These are phyloP conservation scores for Geotrupes spiniger DNA, from an alignment of 2,888 invertebrate genomes.

Conservation along the genomic window DNA sequence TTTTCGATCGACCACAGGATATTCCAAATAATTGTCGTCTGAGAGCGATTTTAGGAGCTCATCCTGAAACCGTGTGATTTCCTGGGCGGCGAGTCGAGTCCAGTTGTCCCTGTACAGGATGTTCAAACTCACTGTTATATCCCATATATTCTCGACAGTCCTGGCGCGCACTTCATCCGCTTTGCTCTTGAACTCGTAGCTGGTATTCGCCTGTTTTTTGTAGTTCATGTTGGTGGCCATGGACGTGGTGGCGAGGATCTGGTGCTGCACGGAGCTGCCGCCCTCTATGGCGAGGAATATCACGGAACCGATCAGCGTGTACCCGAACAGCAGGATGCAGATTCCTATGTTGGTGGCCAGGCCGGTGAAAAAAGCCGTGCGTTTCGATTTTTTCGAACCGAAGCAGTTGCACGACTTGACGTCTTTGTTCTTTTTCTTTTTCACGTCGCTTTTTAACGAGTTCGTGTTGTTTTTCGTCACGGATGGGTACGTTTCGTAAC, in stretches of 20 bases:
- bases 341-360: constrained; percentile 79
- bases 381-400: constrained; percentile 37
- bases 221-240: constrained; percentile 34
- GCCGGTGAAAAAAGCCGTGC: constrained; percentile 65
- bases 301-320: constrained; percentile 72
- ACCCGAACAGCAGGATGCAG: constrained; percentile 76
- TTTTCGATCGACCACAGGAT: constrained; percentile 42
- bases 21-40: constrained; percentile 62
- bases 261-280: constrained; percentile 46
- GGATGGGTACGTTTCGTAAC: constrained; percentile 50
- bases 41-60: constrained; percentile 76
- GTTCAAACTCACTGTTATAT: constrained; percentile 82
- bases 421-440: constrained; percentile 41
- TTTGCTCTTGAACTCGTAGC: constrained; percentile 38
- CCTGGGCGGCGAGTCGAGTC: constrained; percentile 77
- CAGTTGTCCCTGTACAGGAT: constrained; percentile 88
- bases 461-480: constrained; percentile 42
- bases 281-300: constrained; percentile 84
- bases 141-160: constrained; percentile 88
- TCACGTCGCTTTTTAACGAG: constrained; percentile 46
- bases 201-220: constrained; percentile 27
- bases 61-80: constrained; percentile 70
- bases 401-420: constrained; percentile 41
- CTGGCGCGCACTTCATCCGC: constrained; percentile 61
- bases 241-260: constrained; percentile 57